Evolutionary conservation across 2,888 invertebrate species (phyloP).

Genomic region (Phyllotreta striolata): DNA sequence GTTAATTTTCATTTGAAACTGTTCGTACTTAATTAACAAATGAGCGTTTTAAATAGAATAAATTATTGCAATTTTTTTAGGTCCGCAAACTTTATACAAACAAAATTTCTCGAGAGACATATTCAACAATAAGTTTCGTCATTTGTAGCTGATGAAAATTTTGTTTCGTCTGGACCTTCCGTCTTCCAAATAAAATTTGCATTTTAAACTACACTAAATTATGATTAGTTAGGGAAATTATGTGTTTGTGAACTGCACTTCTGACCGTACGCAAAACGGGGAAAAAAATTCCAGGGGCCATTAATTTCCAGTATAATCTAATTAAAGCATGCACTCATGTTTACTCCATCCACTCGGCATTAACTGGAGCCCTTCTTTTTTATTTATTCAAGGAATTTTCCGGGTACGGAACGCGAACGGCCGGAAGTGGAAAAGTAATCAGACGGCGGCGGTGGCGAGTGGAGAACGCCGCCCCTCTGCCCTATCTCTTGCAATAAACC

Average conservation of each 20-base stretch:
- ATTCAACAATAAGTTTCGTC: slow-evolving; percentile 10
- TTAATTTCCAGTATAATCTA: slow-evolving; percentile 18
- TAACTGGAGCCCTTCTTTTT: slow-evolving; percentile 25
- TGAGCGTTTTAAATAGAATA: too few relatives aligned
- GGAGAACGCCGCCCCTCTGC: slow-evolving; percentile 30
- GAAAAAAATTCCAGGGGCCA: slow-evolving; percentile 8
- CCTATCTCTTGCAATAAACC: slow-evolving; percentile 46
- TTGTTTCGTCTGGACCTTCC: slow-evolving; percentile 6
- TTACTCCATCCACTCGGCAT: slow-evolving; percentile 20
- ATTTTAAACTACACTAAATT: slow-evolving; percentile 11
- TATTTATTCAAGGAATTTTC: slow-evolving; percentile 29
- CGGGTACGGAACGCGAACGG: slow-evolving; percentile 31
- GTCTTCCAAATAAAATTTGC: slow-evolving; percentile 7
- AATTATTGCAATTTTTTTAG: too few relatives aligned
- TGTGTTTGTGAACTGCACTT: slow-evolving; percentile 18
- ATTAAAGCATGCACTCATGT: slow-evolving; percentile 22
- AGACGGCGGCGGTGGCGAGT: slow-evolving; percentile 27
- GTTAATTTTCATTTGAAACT: too few relatives aligned
- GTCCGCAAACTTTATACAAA: too few relatives aligned
- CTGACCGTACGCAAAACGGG: slow-evolving; percentile 3
- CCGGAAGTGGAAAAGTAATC: slow-evolving; percentile 40
- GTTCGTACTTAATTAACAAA: too few relatives aligned
- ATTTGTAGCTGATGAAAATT: neutral
- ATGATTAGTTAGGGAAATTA: slow-evolving; percentile 10
- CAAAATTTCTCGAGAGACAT: neutral